Evolutionary conservation across 2,888 invertebrate species (phyloP).

Genomic region (Nemurella pictetii): DNA sequence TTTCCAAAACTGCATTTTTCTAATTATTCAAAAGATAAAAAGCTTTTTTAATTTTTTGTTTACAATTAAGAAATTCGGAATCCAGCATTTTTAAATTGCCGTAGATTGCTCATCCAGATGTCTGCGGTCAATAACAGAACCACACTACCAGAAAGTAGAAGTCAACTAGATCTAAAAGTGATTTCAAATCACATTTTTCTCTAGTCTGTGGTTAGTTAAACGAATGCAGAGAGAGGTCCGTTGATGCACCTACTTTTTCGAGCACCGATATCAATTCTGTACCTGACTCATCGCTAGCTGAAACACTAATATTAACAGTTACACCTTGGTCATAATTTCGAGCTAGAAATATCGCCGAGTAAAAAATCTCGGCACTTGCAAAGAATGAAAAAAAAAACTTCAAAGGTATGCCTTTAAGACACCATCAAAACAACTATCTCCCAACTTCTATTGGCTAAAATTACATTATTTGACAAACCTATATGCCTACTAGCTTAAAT

Average conservation of each 20-base stretch:
- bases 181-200: background rate
- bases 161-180: background rate
- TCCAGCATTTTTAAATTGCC: too few species aligned
- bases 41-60: background rate
- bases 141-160: background rate
- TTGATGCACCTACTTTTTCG: background rate
- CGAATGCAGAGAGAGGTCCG: background rate
- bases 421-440: background rate
- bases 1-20: background rate
- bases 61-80: background rate
- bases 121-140: background rate
- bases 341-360: background rate
- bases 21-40: background rate
- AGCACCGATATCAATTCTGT: slow-evolving; percentile 10
- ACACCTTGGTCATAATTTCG: background rate
- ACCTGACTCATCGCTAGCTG: slow-evolving; percentile 17
- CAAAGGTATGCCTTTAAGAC: background rate
- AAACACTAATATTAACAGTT: slow-evolving; percentile 13
- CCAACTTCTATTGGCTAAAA: background rate
- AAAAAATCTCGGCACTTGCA: background rate
- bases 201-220: background rate
- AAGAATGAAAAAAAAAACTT: background rate
- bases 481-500: background rate
- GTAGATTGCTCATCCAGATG: background rate
- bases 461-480: background rate